These are phyloP conservation scores for Auanema sp. DNA, from an alignment of 2,888 invertebrate species.

Conservation along the genomic window DNA sequence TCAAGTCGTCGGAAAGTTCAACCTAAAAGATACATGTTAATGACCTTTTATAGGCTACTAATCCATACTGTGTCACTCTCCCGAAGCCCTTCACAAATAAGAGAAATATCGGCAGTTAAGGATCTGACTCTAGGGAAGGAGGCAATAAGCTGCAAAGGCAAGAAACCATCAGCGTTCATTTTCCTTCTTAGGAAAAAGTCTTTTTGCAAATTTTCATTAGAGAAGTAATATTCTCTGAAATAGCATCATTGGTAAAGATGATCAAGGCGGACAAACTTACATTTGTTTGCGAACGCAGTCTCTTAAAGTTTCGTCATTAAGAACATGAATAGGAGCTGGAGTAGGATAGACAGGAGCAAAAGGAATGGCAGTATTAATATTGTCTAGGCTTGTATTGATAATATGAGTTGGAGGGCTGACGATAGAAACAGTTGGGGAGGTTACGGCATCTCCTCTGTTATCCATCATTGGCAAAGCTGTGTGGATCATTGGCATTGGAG, in stretches of 20 bases:
- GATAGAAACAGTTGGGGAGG: conserved; percentile 30
- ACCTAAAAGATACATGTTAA: conserved; percentile 27
- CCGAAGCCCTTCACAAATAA: conserved; percentile 81
- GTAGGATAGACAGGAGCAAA: conserved; percentile 42
- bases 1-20: conserved; percentile 29
- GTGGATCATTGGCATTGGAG: conserved; percentile 42
- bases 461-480: conserved; percentile 30
- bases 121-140: conserved; percentile 91
- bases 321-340: conserved; percentile 28
- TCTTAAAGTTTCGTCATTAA: conserved; percentile 55
- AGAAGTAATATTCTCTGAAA: conserved; percentile 96
- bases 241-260: conserved; percentile 6
- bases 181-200: conserved; percentile 95
- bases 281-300: conserved; percentile 63
- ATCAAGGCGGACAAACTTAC: conserved; percentile 31
- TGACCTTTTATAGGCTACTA: too few species aligned
- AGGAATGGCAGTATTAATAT: conserved; percentile 46
- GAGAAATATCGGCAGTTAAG: conserved; percentile 80
- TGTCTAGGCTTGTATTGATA: conserved; percentile 27
- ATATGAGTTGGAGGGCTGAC: conserved; percentile 16
- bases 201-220: conserved; percentile 87
- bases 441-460: conserved; percentile 26
- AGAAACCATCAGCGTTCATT: conserved; percentile 91
- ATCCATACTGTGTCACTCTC: conserved; percentile 82
- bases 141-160: conserved; percentile 89